Conservation (phyloP, 2,113 vertebrate species). For the cattle (Bos taurus) region DNA sequence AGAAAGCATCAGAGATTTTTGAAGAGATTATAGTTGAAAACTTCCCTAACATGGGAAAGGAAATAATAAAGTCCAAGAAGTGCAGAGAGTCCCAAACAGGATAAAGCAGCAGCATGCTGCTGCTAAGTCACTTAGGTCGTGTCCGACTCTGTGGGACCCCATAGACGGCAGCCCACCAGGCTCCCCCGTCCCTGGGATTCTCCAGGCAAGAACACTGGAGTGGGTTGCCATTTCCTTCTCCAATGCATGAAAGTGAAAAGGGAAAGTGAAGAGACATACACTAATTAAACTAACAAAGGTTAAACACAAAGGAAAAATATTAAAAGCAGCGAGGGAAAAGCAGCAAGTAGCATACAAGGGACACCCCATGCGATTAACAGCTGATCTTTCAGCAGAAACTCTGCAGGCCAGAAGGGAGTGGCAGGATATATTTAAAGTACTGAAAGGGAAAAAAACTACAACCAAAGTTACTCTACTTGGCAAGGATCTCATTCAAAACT, state of each 20-base stretch:
- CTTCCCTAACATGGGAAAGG: background rate
- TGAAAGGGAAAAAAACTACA: background rate
- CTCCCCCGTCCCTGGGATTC: too few species aligned
- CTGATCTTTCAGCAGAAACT: background rate
- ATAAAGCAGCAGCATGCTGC: background rate
- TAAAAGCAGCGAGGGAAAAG: background rate
- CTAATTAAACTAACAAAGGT: background rate
- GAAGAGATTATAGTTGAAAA: background rate
- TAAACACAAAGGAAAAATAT: background rate
- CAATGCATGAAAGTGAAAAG: too few species aligned
- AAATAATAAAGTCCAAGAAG: background rate
- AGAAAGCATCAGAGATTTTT: background rate
- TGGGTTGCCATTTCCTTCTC: too few species aligned
- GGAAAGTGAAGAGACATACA: background rate
- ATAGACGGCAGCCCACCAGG: too few species aligned
- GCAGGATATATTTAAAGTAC: background rate
- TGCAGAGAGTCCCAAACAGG: background rate
- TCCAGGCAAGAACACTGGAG: too few species aligned
- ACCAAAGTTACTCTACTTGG: background rate
- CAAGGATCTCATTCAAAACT: background rate
- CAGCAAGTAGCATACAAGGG: background rate
- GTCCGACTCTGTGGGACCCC: too few species aligned
- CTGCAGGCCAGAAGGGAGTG: background rate
- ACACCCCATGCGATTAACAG: background rate
- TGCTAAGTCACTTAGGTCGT: too few species aligned